These are phyloP conservation scores for Atethmia centrago DNA, from an alignment of 2,888 invertebrate genomes.

Conservation along the genomic window DNA sequence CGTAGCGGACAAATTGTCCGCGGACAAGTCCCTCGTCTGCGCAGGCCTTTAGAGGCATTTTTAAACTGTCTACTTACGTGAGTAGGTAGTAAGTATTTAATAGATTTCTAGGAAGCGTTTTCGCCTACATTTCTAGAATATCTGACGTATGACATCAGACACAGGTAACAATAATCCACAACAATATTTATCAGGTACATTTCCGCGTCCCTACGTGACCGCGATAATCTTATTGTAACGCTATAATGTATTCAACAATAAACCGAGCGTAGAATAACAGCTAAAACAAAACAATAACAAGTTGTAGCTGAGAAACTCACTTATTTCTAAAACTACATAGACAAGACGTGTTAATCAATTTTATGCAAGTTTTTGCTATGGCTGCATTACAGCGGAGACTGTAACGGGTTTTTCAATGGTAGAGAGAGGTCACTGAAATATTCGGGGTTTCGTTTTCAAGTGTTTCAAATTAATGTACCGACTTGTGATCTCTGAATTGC, in stretches of 20 bases:
- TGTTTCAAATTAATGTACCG: not conserved
- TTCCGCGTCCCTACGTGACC: slow-evolving; percentile 53
- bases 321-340: slow-evolving; percentile 27
- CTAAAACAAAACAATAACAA: slow-evolving; percentile 45
- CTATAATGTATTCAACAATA: slow-evolving; percentile 45
- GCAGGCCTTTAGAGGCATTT: not conserved
- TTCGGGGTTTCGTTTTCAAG: slow-evolving; percentile 16
- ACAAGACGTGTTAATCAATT: slow-evolving; percentile 30
- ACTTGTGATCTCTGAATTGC: too few species aligned
- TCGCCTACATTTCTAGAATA: slow-evolving; percentile 5
- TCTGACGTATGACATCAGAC: not conserved
- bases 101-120: not conserved
- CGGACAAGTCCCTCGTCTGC: too few species aligned
- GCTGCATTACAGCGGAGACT: slow-evolving; percentile 18
- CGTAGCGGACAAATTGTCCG: too few species aligned
- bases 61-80: not conserved
- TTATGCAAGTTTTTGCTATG: slow-evolving; percentile 37
- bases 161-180: not conserved
- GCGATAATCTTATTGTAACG: slow-evolving; percentile 36
- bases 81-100: not conserved
- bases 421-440: slow-evolving; percentile 9
- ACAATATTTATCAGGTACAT: slow-evolving; percentile 32
- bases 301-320: slow-evolving; percentile 1
- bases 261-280: slow-evolving; percentile 23
- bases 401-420: slow-evolving; percentile 22